Evolutionary conservation across 35 echinoderm and acorn worm genomes (phyloP).

Genomic region (Heliocidaris tuberculata): DNA sequence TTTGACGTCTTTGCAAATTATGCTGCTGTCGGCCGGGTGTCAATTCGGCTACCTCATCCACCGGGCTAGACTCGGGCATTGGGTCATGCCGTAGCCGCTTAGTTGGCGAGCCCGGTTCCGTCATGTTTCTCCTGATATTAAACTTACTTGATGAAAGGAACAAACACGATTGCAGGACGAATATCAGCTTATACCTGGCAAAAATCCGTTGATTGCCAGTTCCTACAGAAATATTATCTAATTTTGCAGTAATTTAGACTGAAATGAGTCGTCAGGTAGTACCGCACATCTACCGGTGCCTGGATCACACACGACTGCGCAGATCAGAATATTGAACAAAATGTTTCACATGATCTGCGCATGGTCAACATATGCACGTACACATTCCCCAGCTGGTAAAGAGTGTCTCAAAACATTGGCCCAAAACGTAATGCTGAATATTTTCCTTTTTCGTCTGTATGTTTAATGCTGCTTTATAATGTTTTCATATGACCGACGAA

Average conservation of each 20-base stretch:
- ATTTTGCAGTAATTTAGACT: not conserved
- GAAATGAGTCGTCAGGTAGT: not conserved
- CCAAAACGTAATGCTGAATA: no score
- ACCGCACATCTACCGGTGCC: not conserved
- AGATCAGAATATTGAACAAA: no score
- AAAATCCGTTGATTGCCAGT: not conserved
- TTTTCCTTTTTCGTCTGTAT: no score
- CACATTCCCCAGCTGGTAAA: not conserved
- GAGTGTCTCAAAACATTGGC: no score
- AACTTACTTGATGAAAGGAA: not conserved
- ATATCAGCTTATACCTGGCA: not conserved
- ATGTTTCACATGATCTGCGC: not conserved
- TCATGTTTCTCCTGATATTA: not conserved
- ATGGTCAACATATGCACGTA: not conserved
- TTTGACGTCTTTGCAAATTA: not conserved
- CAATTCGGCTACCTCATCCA: not conserved
- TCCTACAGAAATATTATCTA: not conserved
- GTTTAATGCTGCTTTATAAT: no score
- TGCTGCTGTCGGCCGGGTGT: not conserved
- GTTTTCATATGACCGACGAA: no score
- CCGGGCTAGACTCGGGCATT: not conserved
- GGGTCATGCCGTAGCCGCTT: slow-evolving; percentile 6
- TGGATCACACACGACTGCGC: no score
- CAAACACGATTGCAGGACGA: not conserved
- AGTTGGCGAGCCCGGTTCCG: not conserved